A percentile compares a stretch with the other conserved stretches of the same genome.
These are phyloP conservation scores for Pangasius mekongensis DNA, from an alignment of 2,797 vertebrate genomes.

Conservation along the genomic window DNA sequence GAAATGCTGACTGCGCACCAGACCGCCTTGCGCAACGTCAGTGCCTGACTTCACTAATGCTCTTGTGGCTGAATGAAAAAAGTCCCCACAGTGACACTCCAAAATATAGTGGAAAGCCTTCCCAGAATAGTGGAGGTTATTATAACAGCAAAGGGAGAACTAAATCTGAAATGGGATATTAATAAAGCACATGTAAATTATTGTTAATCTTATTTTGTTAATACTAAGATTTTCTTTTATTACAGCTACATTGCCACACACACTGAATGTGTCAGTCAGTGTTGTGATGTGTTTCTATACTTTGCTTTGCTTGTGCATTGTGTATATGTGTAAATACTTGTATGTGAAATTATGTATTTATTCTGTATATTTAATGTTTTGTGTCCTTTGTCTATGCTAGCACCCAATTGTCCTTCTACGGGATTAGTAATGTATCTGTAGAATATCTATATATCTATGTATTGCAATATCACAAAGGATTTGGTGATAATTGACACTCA, in stretches of 20 bases:
- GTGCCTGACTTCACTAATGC: not conserved
- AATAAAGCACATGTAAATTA: not conserved
- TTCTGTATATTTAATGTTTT: not conserved
- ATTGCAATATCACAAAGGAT: not conserved
- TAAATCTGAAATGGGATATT: too few species aligned
- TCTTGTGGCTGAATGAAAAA: not conserved
- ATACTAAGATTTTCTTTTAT: not conserved
- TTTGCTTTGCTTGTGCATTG: not conserved
- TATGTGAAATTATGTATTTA: not conserved
- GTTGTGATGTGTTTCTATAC: not conserved
- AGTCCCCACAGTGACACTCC: not conserved
- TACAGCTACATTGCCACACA: not conserved
- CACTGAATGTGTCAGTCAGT: not conserved
- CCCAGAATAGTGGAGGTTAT: not conserved
- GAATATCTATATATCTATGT: not conserved
- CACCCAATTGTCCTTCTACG: not conserved
- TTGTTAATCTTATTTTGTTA: too few species aligned
- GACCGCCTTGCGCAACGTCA: not conserved
- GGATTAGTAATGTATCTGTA: not conserved
- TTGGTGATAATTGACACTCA: not conserved
- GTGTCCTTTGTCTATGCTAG: not conserved
- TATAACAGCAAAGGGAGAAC: not conserved
- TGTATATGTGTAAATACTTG: not conserved
- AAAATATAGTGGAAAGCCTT: not conserved
- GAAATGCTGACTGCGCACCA: not conserved